phyloP scores from a whole-genome alignment of 2,888 invertebrate genomes.

The Tortricodes alternella region DNA sequence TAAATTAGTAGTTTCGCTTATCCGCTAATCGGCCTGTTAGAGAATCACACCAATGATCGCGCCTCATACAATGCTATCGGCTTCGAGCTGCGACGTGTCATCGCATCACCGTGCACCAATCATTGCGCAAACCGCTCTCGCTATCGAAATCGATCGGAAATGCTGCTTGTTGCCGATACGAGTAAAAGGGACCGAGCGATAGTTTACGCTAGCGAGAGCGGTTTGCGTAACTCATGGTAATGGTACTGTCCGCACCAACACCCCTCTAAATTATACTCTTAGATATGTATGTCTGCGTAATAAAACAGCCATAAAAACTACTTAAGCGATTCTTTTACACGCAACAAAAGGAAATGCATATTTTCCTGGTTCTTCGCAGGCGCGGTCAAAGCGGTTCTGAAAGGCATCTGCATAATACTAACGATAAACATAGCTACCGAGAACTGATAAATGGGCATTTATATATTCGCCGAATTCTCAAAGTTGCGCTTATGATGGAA shows the following conservation, averaged over 20 bases:
- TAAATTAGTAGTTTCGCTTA: too few species aligned
- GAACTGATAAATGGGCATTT: constrained; percentile 46
- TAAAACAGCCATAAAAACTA: neutral
- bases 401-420: constrained; percentile 35
- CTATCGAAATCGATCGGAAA: too few species aligned
- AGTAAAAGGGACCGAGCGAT: too few species aligned
- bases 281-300: constrained; percentile 17
- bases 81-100: constrained; percentile 37
- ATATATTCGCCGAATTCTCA: constrained; percentile 51
- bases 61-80: constrained; percentile 44
- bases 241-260: constrained; percentile 47
- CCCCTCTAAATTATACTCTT: constrained; percentile 36
- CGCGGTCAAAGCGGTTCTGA: constrained; percentile 8
- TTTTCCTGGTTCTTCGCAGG: too few species aligned
- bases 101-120: constrained; percentile 36
- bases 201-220: too few species aligned
- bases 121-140: too few species aligned
- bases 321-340: neutral
- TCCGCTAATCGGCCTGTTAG: too few species aligned
- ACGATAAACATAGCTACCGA: constrained; percentile 42
- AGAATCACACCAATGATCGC: too few species aligned
- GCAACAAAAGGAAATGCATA: neutral
- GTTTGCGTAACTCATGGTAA: too few species aligned
- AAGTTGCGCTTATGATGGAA: constrained; percentile 55
- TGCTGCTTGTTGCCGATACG: too few species aligned